Evolutionary conservation across 2,888 invertebrate genomes (phyloP), one percentile per base, ranked within the genome.

Genomic region (Xylota segnis): DNA sequence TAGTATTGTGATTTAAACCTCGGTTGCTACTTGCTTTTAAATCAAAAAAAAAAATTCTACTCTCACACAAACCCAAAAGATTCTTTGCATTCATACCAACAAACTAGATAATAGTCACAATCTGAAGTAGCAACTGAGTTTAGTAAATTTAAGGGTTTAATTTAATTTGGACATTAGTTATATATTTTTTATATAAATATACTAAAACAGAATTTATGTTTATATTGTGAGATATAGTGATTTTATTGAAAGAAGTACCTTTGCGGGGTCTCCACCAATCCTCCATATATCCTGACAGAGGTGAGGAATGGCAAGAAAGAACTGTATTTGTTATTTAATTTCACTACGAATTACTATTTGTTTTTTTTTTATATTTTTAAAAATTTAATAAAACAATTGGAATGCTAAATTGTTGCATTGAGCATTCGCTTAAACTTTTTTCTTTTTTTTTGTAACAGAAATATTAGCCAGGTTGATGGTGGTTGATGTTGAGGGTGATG

Each of bases 191-290:
- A 61, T 40, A 9, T 40, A 59, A 34, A 10, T 32, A 47, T 40
- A 56, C 43, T 56, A 45, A 4, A 45, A 66, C 23, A 52, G 52
- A 45, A 29, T 4, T 16, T 45, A 61, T 54, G 59, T 52, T 66
- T 58, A 14, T 52, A 63, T 43, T 27, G 40, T 58, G 54, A 68
- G 63, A 68, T 74, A 56, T 58, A 61, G 50, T 65, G 68, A 71
- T 76, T 76, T 81, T 52, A 70, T 66, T 66, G 59, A 52, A 83
- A 94, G 93, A 94, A 94, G 95, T 96, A 97, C 97, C 97, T 98
- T 97, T 97, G 93, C 97, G 95, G 93, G 97, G 97, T 94, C 97
- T 96, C 97, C 97, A 97, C 97, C 97, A 97, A 95, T 97, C 97
- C 96, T 98, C 97, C 96, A 97, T 97, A 96, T 97, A 97, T 95